A percentile compares a stretch with the other conserved stretches of the same genome.
Conservation (phyloP, 2,113 vertebrate species). For the Mus spicilegus region DNA sequence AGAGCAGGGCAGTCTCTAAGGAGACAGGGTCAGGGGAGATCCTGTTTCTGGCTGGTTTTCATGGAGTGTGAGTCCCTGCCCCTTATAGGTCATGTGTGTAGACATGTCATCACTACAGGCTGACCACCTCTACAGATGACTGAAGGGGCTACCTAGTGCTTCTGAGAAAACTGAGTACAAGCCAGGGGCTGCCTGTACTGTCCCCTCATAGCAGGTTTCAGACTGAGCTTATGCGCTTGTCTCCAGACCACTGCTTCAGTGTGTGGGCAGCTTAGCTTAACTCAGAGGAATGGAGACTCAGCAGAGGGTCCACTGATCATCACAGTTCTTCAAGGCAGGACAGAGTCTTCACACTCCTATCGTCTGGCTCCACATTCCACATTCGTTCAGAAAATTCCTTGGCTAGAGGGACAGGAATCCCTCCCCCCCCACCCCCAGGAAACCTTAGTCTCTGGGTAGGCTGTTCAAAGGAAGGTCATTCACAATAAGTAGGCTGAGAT, state of each 20-base stretch:
- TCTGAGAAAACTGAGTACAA: background rate
- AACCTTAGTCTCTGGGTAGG: background rate
- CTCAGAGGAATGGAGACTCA: background rate
- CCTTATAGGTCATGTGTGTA: background rate
- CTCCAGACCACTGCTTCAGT: background rate
- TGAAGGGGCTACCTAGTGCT: background rate
- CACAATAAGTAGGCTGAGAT: background rate
- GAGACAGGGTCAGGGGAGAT: background rate
- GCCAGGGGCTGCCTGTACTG: background rate
- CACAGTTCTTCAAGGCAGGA: background rate
- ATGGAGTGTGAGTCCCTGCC: constrained; percentile 4
- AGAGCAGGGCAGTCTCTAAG: background rate
- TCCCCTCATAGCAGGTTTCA: background rate
- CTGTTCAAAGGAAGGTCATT: constrained; percentile 7
- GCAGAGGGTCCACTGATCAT: background rate
- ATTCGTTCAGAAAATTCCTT: background rate
- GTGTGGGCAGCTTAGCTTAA: background rate
- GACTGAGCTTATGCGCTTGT: background rate
- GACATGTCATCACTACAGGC: background rate
- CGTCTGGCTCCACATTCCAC: background rate
- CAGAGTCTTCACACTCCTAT: background rate
- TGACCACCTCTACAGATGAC: background rate
- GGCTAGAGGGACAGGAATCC: background rate
- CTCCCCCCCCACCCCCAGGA: background rate
- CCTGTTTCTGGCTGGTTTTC: background rate